Conservation (phyloP, 2,888 invertebrate genomes). For the Mamestra brassicae region DNA sequence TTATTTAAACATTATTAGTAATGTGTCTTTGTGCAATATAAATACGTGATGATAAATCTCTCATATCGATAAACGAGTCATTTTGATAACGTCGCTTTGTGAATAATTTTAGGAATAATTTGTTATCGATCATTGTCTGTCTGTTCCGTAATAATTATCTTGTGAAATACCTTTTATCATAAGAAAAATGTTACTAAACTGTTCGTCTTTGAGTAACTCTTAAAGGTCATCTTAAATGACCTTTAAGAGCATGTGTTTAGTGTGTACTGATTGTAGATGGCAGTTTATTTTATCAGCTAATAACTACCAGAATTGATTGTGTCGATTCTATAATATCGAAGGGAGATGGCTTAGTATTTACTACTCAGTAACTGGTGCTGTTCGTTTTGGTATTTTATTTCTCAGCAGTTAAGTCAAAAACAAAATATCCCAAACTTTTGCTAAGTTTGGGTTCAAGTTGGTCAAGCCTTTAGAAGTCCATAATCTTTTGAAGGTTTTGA, state of each 20-base stretch:
- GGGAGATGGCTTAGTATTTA: too few species aligned
- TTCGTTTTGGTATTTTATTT: background rate
- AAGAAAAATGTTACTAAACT: background rate
- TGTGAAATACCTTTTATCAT: background rate
- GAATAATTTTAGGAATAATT: slow-evolving; percentile 43
- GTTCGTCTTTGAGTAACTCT: background rate
- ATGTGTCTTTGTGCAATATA: slow-evolving; percentile 47
- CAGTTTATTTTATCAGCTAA: background rate
- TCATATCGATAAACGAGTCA: slow-evolving; percentile 31
- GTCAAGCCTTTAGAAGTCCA: too few species aligned
- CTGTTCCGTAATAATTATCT: slow-evolving; percentile 12
- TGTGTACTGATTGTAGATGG: background rate
- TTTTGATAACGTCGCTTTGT: slow-evolving; percentile 45
- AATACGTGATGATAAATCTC: slow-evolving; percentile 57
- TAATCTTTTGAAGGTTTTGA: background rate
- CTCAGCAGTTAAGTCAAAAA: background rate
- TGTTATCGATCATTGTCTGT: slow-evolving; percentile 16
- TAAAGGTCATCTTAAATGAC: too few species aligned
- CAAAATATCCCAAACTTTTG: too few species aligned
- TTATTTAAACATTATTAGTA: slow-evolving; percentile 30
- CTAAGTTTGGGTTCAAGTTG: too few species aligned
- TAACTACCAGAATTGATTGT: background rate
- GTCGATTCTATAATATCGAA: too few species aligned
- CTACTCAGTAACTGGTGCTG: background rate
- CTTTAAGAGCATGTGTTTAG: background rate